A percentile compares a stretch with the other conserved stretches of the same genome.
Conservation (phyloP, 2,797 vertebrate species). For the Choloepus didactylus region DNA sequence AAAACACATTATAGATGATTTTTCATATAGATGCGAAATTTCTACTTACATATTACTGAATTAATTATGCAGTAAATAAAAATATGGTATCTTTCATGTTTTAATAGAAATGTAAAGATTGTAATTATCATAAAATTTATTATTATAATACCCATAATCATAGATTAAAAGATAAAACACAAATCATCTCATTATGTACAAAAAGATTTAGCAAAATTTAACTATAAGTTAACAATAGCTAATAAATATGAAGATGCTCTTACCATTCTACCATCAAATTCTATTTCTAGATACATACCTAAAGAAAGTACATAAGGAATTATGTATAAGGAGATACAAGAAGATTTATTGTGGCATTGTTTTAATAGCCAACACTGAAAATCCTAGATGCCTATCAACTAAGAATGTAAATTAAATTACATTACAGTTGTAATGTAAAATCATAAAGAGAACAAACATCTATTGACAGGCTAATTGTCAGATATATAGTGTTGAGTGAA, state of each 20-base stretch:
- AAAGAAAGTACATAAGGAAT: background rate
- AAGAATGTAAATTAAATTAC: conserved; percentile 13
- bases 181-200: too few species aligned
- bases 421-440: background rate
- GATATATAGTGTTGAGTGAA: background rate
- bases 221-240: background rate
- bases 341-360: background rate
- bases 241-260: background rate
- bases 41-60: too few species aligned
- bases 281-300: background rate
- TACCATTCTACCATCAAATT: background rate
- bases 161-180: too few species aligned
- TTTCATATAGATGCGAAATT: too few species aligned
- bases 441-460: background rate
- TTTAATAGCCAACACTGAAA: background rate
- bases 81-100: too few species aligned
- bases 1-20: too few species aligned
- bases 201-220: too few species aligned
- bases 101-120: too few species aligned
- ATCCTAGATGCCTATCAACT: background rate
- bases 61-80: too few species aligned
- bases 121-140: too few species aligned
- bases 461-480: background rate
- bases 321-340: background rate
- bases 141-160: too few species aligned